These are phyloP conservation scores for Hemaris fuciformis DNA, from an alignment of 2,888 invertebrate species.

Conservation along the genomic window DNA sequence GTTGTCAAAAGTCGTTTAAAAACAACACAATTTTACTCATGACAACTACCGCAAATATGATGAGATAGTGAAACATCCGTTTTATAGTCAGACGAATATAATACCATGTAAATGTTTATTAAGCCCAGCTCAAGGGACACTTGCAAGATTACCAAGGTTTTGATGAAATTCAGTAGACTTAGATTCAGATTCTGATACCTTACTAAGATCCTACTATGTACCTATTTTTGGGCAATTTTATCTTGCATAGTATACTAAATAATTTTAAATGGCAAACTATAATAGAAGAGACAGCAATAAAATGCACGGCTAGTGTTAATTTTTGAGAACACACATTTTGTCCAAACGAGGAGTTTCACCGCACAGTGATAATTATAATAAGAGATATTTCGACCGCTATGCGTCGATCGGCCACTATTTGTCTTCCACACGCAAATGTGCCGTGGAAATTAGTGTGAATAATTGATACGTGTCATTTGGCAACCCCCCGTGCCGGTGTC, in stretches of 20 bases:
- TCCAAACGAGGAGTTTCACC: slow-evolving; percentile 47
- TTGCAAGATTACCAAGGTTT: not conserved
- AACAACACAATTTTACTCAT: slow-evolving; percentile 1
- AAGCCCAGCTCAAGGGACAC: not conserved
- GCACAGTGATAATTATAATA: slow-evolving; percentile 64
- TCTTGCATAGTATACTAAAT: too few species aligned
- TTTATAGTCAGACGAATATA: not conserved
- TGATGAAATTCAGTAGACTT: not conserved
- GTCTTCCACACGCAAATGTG: slow-evolving; percentile 80
- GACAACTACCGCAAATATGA: slow-evolving; percentile 3
- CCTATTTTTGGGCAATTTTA: too few species aligned
- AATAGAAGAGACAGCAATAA: not conserved
- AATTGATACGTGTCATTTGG: slow-evolving; percentile 81
- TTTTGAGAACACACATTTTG: slow-evolving; percentile 31
- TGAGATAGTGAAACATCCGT: slow-evolving; percentile 3
- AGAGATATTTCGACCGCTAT: slow-evolving; percentile 62
- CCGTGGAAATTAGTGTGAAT: slow-evolving; percentile 76
- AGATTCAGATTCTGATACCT: too few species aligned
- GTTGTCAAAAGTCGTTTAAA: not conserved
- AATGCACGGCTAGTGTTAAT: not conserved
- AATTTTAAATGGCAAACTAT: not conserved
- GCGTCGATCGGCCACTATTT: slow-evolving; percentile 67
- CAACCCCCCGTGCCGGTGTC: slow-evolving; percentile 60
- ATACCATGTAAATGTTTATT: not conserved
- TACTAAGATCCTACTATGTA: not conserved